Conservation (phyloP, 1,140 invertebrate genomes). For the Meloidogyne chitwoodi region DNA sequence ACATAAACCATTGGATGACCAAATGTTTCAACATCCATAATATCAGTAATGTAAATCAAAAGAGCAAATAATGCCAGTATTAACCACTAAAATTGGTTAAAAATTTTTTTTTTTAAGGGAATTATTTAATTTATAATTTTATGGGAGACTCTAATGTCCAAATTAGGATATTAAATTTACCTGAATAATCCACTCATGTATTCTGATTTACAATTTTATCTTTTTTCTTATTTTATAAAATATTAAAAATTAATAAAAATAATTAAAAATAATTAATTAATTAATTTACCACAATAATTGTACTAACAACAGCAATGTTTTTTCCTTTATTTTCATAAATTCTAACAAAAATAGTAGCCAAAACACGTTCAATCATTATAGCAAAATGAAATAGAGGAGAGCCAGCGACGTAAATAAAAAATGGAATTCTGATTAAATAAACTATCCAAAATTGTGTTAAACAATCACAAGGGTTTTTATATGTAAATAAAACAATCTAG, state of each 20-base stretch:
- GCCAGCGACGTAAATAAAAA: neutral
- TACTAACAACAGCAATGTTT: neutral
- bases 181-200: too few relatives aligned
- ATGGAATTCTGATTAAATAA: constrained; percentile 9
- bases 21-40: neutral
- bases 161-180: too few relatives aligned
- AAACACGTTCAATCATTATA: constrained; percentile 1
- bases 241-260: too few relatives aligned
- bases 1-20: constrained; percentile 7
- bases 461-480: constrained; percentile 7
- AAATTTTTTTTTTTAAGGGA: too few relatives aligned
- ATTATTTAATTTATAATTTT: too few relatives aligned
- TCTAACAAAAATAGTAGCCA: constrained; percentile 5
- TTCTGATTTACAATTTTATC: too few relatives aligned
- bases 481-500: neutral
- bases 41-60: neutral
- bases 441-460: constrained; percentile 15
- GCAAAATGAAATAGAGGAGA: constrained; percentile 14
- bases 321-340: constrained; percentile 7
- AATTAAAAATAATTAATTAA: too few relatives aligned
- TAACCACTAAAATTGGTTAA: neutral
- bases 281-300: neutral
- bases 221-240: too few relatives aligned
- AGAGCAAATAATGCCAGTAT: too few relatives aligned
- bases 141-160: too few relatives aligned